phyloP scores from a whole-genome alignment of 1,140 invertebrate genomes.

The Drosophila nigrodunni region DNA sequence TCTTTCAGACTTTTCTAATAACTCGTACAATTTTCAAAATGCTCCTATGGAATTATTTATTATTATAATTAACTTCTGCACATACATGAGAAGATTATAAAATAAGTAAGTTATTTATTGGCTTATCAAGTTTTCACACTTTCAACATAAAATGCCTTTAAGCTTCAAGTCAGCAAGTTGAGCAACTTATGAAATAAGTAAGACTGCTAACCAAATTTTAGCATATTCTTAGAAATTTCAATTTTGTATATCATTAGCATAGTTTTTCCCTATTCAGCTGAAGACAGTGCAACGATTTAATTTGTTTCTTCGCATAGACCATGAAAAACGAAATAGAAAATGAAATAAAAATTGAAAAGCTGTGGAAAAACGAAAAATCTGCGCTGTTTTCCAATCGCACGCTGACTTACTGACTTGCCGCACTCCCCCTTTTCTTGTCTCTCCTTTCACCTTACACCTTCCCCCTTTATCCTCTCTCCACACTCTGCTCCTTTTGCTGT shows the following conservation, averaged over 20 bases:
- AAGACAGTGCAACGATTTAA: constrained; percentile 72
- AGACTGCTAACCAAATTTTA: constrained; percentile 45
- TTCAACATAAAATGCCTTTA: background rate
- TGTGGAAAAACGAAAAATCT: constrained; percentile 59
- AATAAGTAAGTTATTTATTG: background rate
- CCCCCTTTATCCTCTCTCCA: background rate
- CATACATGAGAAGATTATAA: no score
- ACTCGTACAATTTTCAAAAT: no score
- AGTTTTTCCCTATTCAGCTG: constrained; percentile 49
- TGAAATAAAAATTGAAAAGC: constrained; percentile 42
- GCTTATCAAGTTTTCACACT: background rate
- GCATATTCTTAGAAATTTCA: constrained; percentile 75
- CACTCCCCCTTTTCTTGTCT: constrained; percentile 4
- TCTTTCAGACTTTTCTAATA: no score
- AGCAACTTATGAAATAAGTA: constrained; percentile 23
- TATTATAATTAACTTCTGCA: no score
- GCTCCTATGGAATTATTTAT: no score
- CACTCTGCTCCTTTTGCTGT: constrained; percentile 24
- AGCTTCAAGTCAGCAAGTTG: background rate
- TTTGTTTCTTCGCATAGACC: constrained; percentile 60
- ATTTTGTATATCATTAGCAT: constrained; percentile 77
- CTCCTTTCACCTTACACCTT: background rate
- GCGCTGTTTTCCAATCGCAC: constrained; percentile 72
- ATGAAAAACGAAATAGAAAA: constrained; percentile 15
- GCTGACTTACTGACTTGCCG: constrained; percentile 68